These are phyloP conservation scores for Drosophila nr. fundita DNA, from an alignment of 2,888 invertebrate species.

Conservation along the genomic window DNA sequence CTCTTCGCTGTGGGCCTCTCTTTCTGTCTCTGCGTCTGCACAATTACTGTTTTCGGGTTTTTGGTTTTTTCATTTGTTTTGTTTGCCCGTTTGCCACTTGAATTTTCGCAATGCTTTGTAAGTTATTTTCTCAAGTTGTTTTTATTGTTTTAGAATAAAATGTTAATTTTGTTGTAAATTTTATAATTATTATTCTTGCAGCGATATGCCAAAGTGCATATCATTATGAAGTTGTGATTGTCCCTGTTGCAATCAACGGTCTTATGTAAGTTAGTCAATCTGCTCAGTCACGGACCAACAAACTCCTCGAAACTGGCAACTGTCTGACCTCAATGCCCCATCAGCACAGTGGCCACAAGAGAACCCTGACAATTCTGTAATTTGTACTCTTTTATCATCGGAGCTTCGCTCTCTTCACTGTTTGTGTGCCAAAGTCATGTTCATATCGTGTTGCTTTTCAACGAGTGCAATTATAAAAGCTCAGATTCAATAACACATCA, in stretches of 20 bases:
- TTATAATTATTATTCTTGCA: slow-evolving; percentile 6
- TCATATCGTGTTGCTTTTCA: slow-evolving; percentile 6
- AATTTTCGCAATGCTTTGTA: slow-evolving; percentile 59
- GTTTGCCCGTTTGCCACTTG: slow-evolving; percentile 39
- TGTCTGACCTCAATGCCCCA: slow-evolving; percentile 31
- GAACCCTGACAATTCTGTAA: slow-evolving; percentile 33
- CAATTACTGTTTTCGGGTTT: slow-evolving; percentile 16
- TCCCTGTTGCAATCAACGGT: slow-evolving; percentile 9
- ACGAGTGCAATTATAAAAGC: slow-evolving; percentile 6
- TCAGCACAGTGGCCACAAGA: slow-evolving; percentile 30
- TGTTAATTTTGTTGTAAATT: slow-evolving; percentile 1
- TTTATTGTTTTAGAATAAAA: slow-evolving; percentile 31
- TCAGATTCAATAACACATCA: slow-evolving; percentile 16
- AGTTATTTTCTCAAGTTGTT: slow-evolving; percentile 20
- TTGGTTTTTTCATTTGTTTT: slow-evolving; percentile 24
- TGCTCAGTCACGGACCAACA: slow-evolving; percentile 18
- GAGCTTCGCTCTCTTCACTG: background rate
- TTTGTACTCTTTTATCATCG: slow-evolving; percentile 13
- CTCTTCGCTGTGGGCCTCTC: slow-evolving; percentile 14
- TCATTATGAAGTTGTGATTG: slow-evolving; percentile 13
- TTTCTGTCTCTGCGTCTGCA: slow-evolving; percentile 3
- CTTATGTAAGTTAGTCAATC: background rate
- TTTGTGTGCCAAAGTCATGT: slow-evolving; percentile 25
- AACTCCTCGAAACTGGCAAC: slow-evolving; percentile 7
- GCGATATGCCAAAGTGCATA: slow-evolving; percentile 31